Evolutionary conservation across 1,140 invertebrate species (phyloP).

Genomic region (Ceratitis capitata): DNA sequence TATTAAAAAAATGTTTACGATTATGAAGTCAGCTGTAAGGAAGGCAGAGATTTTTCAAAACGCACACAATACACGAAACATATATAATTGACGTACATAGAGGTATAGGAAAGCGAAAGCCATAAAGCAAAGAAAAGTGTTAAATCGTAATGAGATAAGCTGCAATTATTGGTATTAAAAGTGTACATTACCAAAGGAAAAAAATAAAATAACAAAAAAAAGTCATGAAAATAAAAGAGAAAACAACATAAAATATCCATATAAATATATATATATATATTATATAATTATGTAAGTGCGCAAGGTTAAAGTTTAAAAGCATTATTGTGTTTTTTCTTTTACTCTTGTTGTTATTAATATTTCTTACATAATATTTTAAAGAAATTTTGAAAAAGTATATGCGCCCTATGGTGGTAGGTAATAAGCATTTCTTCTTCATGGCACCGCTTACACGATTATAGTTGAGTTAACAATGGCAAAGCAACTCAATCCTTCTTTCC

Average conservation of each 20-base stretch:
- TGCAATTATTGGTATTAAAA: slow-evolving; percentile 19
- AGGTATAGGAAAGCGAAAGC: slow-evolving; percentile 14
- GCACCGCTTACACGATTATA: too few species aligned
- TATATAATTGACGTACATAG: neutral
- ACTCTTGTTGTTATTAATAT: neutral
- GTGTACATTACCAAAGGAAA: neutral
- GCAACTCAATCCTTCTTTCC: too few species aligned
- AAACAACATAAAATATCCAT: too few species aligned
- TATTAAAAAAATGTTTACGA: neutral
- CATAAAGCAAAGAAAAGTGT: slow-evolving; percentile 22
- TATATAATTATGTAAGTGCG: neutral
- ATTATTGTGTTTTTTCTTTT: neutral
- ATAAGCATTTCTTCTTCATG: too few species aligned
- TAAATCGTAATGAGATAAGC: slow-evolving; percentile 17
- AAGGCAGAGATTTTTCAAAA: neutral
- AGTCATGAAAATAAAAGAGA: neutral
- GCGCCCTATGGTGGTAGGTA: too few species aligned
- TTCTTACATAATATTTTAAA: neutral
- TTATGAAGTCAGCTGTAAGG: neutral
- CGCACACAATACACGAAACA: too few species aligned
- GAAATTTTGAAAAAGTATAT: too few species aligned
- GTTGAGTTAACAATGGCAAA: too few species aligned
- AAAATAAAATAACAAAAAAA: neutral
- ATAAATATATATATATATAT: too few species aligned
- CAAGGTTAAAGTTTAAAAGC: slow-evolving; percentile 22